A percentile compares a stretch with the other conserved stretches of the same genome.
These are phyloP conservation scores for Dicaeum eximium DNA, from an alignment of 2,113 vertebrate genomes.

Conservation along the genomic window DNA sequence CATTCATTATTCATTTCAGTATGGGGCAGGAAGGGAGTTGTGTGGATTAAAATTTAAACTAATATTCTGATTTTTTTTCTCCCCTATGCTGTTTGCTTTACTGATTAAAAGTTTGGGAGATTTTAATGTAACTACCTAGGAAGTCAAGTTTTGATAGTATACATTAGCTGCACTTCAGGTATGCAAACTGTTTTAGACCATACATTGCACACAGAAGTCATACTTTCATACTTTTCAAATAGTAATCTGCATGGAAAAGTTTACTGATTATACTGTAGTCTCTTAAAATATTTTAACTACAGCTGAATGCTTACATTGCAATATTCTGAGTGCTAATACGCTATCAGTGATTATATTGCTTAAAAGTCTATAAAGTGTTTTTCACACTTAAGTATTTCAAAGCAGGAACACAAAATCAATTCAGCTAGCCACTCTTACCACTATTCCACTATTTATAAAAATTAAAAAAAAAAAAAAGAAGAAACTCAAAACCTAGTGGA, in stretches of 20 bases:
- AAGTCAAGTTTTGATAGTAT: not conserved
- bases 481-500: not conserved
- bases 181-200: not conserved
- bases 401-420: not conserved
- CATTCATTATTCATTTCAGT: not conserved
- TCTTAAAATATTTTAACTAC: not conserved
- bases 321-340: not conserved
- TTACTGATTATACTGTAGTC: not conserved
- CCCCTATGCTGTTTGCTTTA: not conserved
- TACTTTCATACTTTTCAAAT: not conserved
- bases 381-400: not conserved
- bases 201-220: not conserved
- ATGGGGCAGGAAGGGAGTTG: too few species aligned
- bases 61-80: not conserved
- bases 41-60: not conserved
- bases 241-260: not conserved
- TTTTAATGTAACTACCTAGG: not conserved
- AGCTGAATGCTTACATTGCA: not conserved
- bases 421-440: not conserved
- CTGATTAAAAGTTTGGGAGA: not conserved
- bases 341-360: not conserved
- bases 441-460: not conserved
- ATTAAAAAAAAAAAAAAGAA: too few species aligned
- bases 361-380: not conserved
- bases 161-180: not conserved